Base-by-base conservation (phyloP, 2,113 vertebrate species). In the Xyrauchen texanus region DNA sequence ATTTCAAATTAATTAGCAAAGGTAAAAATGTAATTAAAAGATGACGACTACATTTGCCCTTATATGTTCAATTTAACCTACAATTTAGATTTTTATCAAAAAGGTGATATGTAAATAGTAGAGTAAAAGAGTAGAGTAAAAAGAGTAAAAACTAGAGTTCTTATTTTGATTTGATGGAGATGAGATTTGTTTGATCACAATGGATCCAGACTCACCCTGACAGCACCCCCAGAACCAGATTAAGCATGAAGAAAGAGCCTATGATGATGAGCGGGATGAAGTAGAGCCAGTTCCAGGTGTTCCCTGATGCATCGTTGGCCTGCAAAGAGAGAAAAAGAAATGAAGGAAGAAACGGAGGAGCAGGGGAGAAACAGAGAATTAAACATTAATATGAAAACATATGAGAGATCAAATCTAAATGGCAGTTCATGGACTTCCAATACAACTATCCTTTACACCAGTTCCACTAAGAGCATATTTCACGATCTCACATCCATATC, bases 271-370 rank as follows among this genome's bases (percentile, higher is more conserved):
- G 91, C n/a, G 91, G 91, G 84, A 93, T 92, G 85, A 93, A 93
- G 86, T 93, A 93, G 6, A 93, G 87, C 92, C 92, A 93, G 89
- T 93, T 93, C 92, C 97, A 99, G 66, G 94, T 96, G 85, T 97
- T 96, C 68, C 97, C 97, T 4, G 95, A 95, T 6, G 96, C 97
- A 1, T 98, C 96, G 0, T 99, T 99, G 4, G 97, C 96, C 97
- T 99, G 88, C 8, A 62, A 45, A 76, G 45, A 82, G 21, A 86
- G 77, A 55, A 34, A 34, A 34, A 16, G 15, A 49, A 71, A 57
- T 9, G 13, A 16, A 71, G 66, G 47, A 70, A 52, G 11, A 34
- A 34, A 34, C 21, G 21, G 21, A 34, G 21, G 21, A 34, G 21
- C 21, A 34, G 21, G 21, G 21, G 21, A 34, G 21, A 34, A 45